Base-by-base conservation (phyloP, 2,113 vertebrate species). In the Phrynosoma platyrhinos region DNA sequence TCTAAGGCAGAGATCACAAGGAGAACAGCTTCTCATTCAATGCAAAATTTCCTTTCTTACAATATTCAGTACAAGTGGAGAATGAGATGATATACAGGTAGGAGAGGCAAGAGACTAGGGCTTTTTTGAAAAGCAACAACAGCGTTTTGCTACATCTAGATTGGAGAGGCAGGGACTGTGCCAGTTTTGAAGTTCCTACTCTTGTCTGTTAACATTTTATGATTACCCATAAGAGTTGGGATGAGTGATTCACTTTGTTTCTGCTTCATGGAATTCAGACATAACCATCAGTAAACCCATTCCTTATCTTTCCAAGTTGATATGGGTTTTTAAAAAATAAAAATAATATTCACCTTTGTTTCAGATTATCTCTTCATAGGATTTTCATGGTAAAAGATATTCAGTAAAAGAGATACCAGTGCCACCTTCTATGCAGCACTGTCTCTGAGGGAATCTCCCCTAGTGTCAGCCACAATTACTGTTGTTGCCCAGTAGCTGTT, bases 21-120 rank as follows among this genome's bases (percentile, higher is more conserved):
- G 72, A 84, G 88, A 90, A 78, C 92, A 94, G 90, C 92, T 88
- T 94, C 90, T 90, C 90, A 91, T 90, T 92, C 85, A 75, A 53
- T 89, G 84, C 47, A 85, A 93, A 94, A 95, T 89, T 82, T 93
- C 62, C 94, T 93, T 91, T 93, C 94, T 94, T 92, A 94, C 82
- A 91, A 86, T 93, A 95, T 94, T 94, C 94, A 94, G 21, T 76
- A 30, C 62, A 78, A 76, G 42, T 68, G 80, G 58, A 77, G 25
- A 62, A 81, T 74, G 79, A 58, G 80, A 76, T 69, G 42, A 68
- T 82, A 42, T 82, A 36, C 32, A 74, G 32, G 32, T 62, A 62
- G 27, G 40, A 66, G 72, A 82, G 23, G 42, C 30, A 32, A 82
- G 42, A 30, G 40, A 55, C 18, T 27, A 66, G 30, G 64, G n/a